phyloP scores from a whole-genome alignment of 2,888 invertebrate species.

The Lepeophtheirus nordmannii region DNA sequence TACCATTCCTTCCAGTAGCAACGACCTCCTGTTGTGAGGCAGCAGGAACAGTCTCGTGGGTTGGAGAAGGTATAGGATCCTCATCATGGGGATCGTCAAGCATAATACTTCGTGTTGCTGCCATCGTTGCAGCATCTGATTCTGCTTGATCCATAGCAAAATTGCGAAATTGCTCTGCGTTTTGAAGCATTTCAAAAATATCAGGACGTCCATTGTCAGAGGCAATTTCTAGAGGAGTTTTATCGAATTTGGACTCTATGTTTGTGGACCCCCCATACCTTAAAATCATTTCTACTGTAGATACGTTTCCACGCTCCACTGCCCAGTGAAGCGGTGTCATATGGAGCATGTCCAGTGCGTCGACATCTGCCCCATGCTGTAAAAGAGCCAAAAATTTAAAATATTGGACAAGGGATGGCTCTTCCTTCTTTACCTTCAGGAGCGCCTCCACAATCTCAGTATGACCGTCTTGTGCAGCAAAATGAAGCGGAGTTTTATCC shows the following conservation, averaged over 20 bases:
- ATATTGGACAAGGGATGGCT: background rate
- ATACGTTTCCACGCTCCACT: conserved; percentile 58
- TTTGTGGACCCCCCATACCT: conserved; percentile 55
- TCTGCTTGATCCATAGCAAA: background rate
- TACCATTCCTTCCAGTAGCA: conserved; percentile 29
- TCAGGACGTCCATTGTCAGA: conserved; percentile 48
- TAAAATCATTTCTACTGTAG: conserved; percentile 52
- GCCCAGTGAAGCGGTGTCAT: conserved; percentile 95
- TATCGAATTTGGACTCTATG: conserved; percentile 53
- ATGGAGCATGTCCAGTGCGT: conserved; percentile 43
- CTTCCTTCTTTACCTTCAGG: conserved; percentile 50
- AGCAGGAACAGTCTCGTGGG: conserved; percentile 24
- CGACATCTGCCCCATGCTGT: conserved; percentile 15
- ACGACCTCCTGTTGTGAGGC: conserved; percentile 27
- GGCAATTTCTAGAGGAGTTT: conserved; percentile 52
- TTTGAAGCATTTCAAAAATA: conserved; percentile 44
- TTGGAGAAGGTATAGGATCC: background rate
- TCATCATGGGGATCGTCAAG: background rate
- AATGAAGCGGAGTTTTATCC: conserved; percentile 75
- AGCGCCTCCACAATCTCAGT: conserved; percentile 52
- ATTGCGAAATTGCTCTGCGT: conserved; percentile 30
- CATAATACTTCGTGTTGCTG: conserved; percentile 30
- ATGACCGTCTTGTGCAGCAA: conserved; percentile 72
- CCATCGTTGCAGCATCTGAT: conserved; percentile 32
- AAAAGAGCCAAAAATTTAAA: background rate